Percentiles rank a stretch among this genome's conserved stretches.
Evolutionary conservation across 2,113 vertebrate species (phyloP).

Genomic region (Origma solitaria): DNA sequence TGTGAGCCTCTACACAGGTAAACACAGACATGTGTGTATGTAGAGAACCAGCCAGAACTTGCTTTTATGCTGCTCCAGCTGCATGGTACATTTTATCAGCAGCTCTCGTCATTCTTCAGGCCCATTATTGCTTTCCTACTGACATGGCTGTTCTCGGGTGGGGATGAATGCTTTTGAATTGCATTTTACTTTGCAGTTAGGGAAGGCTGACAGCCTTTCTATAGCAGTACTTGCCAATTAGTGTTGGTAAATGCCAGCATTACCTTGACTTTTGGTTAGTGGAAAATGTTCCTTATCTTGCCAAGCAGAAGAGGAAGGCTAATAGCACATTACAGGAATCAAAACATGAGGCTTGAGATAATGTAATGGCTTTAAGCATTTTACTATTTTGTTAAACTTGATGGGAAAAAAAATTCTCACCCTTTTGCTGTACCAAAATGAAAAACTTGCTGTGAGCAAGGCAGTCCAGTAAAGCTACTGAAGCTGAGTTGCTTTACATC

Average conservation of each 20-base stretch:
- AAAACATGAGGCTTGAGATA: neutral
- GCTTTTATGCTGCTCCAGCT: neutral
- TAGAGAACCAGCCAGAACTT: neutral
- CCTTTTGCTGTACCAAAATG: neutral
- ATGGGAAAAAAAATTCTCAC: neutral
- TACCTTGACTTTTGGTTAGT: neutral
- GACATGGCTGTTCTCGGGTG: neutral
- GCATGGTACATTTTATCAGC: neutral
- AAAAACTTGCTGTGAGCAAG: neutral
- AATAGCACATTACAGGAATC: neutral
- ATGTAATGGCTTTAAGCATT: neutral
- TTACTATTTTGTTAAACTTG: neutral
- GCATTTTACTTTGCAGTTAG: neutral
- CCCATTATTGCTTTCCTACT: neutral
- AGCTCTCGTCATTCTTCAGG: neutral
- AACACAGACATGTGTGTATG: rapidly evolving
- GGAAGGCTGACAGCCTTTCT: neutral
- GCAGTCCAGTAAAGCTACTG: neutral
- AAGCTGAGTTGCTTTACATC: neutral
- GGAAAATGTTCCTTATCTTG: neutral
- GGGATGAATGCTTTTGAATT: neutral
- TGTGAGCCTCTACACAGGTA: neutral
- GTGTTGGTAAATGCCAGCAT: neutral
- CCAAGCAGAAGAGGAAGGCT: neutral
- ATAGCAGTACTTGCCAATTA: neutral